These are phyloP conservation scores for Galeruca laticollis DNA, from an alignment of 2,888 invertebrate species.

Conservation along the genomic window DNA sequence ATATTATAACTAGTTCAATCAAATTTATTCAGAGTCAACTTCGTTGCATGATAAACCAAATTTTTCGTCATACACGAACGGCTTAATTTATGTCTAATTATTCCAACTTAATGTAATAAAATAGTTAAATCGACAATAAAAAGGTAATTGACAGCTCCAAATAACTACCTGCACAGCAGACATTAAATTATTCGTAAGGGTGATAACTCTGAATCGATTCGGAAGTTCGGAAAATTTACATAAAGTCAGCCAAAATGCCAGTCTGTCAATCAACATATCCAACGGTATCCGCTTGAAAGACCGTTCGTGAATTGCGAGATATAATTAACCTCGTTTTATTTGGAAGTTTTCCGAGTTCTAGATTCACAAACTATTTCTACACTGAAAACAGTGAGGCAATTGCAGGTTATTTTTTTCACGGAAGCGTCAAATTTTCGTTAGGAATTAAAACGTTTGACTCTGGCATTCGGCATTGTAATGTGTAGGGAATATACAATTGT, in stretches of 20 bases:
- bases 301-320: constrained; percentile 25
- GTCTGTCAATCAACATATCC: constrained; percentile 35
- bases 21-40: too few species aligned
- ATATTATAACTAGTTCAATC: too few species aligned
- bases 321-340: constrained; percentile 30
- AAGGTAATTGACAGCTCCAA: background rate
- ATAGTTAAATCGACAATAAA: background rate
- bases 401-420: too few species aligned
- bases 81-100: too few species aligned
- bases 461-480: background rate
- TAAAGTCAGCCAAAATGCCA: constrained; percentile 32
- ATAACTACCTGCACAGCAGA: background rate
- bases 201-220: constrained; percentile 29
- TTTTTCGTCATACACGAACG: too few species aligned
- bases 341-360: constrained; percentile 3
- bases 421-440: too few species aligned
- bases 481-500: too few species aligned
- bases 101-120: background rate
- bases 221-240: constrained; percentile 31
- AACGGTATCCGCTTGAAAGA: constrained; percentile 32
- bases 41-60: too few species aligned
- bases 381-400: background rate
- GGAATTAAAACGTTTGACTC: too few species aligned
- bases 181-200: constrained; percentile 26
- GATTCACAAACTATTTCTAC: background rate